phyloP scores from a whole-genome alignment of 2,113 vertebrate genomes.

The Lamprotornis superbus region DNA sequence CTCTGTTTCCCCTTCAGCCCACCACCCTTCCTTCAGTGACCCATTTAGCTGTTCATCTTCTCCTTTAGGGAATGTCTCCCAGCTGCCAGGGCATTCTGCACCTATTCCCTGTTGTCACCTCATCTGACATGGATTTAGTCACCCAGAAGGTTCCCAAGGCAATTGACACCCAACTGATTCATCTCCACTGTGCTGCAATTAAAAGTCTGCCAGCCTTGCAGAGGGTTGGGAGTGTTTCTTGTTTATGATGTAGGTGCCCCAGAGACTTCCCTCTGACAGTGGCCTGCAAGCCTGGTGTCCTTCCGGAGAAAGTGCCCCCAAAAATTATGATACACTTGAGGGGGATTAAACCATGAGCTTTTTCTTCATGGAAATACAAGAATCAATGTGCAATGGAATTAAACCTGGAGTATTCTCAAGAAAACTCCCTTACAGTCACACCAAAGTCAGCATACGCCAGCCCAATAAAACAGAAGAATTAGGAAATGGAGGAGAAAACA shows the following conservation, averaged over 20 bases:
- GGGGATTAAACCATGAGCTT: neutral
- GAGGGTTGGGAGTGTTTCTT: neutral
- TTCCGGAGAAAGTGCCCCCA: neutral
- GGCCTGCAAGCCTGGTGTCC: neutral
- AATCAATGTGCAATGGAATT: neutral
- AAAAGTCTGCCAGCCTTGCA: neutral
- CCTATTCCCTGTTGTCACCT: neutral
- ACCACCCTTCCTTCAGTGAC: neutral
- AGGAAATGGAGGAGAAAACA: neutral
- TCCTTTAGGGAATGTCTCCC: neutral
- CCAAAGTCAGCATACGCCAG: neutral
- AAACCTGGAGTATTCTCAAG: neutral
- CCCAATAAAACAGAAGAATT: neutral
- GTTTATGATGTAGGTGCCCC: neutral
- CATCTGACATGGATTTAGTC: neutral
- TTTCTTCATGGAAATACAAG: neutral
- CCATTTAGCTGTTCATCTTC: neutral
- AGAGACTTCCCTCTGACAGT: neutral
- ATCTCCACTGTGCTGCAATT: neutral
- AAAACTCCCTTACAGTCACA: neutral
- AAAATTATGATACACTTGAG: rapidly evolving
- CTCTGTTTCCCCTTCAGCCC: neutral
- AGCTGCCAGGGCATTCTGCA: neutral
- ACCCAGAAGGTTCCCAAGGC: neutral
- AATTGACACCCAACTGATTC: slow-evolving; percentile 6